Base-by-base conservation (phyloP, 2,113 vertebrate genomes). In the Xenus cinereus region DNA sequence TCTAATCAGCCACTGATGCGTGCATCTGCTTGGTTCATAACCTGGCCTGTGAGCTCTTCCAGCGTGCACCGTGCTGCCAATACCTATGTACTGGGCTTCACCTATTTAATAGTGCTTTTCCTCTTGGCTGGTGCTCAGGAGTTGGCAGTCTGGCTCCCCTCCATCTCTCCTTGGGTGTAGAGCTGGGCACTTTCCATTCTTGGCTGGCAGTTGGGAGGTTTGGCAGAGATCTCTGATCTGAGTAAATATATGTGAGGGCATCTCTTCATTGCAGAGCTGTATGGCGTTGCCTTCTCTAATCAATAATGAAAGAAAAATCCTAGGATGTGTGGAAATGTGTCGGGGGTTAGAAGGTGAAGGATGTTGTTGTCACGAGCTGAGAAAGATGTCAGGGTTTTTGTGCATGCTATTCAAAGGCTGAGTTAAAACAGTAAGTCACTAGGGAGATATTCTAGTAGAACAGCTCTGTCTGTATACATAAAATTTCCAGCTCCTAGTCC, bases 111-210 rank as follows among this genome's bases (percentile, higher is more conserved):
- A 66, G 26, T 90, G 74, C 84, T 93, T 96, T 94, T 93, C 85
- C 77, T 87, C 81, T 97, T 92, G 94, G 95, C 96, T 87, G 45
- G n/a, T 64, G 77, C 73, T 93, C 78, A 60, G 76, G 45, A 78
- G n/a, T 8, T 84, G 79, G 94, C 68, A 88, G 39, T 39, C 93
- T 97, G 97, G 90, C 95, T 95, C 45, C 53, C n/a, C 80, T 96
- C 96, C 96, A 96, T 86, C 83, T 95, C 85, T 73, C 85, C 91
- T 95, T 87, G 93, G 95, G 76, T 79, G 82, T 32, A 96, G 95
- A 96, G 94, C 94, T 84, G 93, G 71, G 95, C 85, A 87, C 83
- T 96, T 97, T 93, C 80, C 83, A 94, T 95, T 96, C 96, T 97
- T 95, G 94, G 96, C 96, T 72, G 85, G 90, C 83, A 59, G 66